These are phyloP conservation scores for Tinea pellionella DNA, from an alignment of 2,888 invertebrate species.

Conservation along the genomic window DNA sequence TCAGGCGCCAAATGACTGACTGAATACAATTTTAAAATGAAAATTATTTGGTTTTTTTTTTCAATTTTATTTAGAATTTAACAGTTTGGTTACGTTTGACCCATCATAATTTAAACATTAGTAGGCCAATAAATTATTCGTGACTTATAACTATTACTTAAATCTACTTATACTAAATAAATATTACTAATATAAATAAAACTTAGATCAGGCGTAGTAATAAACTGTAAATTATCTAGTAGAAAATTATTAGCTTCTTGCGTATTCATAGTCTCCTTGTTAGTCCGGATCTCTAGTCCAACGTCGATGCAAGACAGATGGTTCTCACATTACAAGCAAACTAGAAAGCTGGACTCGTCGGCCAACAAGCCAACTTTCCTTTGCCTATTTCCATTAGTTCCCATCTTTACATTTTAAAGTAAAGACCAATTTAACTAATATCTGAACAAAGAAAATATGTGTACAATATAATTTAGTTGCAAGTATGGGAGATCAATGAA, in stretches of 20 bases:
- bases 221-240: neutral
- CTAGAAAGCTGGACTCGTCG: neutral
- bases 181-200: too few species aligned
- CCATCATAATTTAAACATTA: too few species aligned
- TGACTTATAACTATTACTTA: too few species aligned
- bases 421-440: too few species aligned
- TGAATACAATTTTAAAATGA: neutral
- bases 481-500: constrained; percentile 2
- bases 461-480: neutral
- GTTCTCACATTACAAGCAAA: constrained; percentile 5
- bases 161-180: too few species aligned
- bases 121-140: too few species aligned
- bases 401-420: neutral
- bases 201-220: neutral
- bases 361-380: neutral
- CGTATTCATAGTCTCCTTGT: neutral
- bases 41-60: too few species aligned
- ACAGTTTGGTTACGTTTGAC: too few species aligned
- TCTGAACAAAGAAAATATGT: neutral
- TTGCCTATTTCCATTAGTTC: neutral
- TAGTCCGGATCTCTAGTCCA: neutral
- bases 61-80: too few species aligned
- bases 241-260: neutral
- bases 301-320: neutral
- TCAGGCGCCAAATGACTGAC: constrained; percentile 20